Evolutionary conservation across 2,888 invertebrate species (phyloP).

Genomic region (Chrysolina haemoptera): DNA sequence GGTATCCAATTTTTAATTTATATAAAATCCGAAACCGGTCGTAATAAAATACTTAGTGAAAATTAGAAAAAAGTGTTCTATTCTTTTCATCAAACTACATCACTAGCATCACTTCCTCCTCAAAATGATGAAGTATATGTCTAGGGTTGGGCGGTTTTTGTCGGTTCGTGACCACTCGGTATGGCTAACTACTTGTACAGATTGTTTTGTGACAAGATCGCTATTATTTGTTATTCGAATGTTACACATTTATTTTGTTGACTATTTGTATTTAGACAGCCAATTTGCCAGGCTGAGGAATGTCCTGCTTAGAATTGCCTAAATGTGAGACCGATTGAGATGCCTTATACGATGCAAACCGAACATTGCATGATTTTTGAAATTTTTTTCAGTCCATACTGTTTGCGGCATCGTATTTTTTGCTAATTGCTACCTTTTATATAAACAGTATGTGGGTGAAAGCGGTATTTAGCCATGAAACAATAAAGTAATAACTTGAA

Average conservation of each 20-base stretch:
- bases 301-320: conserved; percentile 64
- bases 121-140: background rate
- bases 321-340: conserved; percentile 59
- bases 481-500: conserved; percentile 43
- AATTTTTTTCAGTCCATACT: conserved; percentile 60
- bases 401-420: conserved; percentile 50
- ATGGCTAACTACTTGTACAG: conserved; percentile 63
- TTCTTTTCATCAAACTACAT: no score
- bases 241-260: conserved; percentile 68
- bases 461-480: conserved; percentile 50
- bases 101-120: no score
- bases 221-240: conserved; percentile 66
- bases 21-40: no score
- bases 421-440: conserved; percentile 50
- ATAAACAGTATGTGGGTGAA: conserved; percentile 54
- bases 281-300: conserved; percentile 62
- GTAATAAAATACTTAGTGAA: no score
- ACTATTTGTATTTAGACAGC: conserved; percentile 64
- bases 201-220: conserved; percentile 65
- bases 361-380: conserved; percentile 27
- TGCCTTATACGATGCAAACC: conserved; percentile 61
- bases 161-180: conserved; percentile 28
- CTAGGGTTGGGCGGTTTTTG: background rate
- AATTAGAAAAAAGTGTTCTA: no score
- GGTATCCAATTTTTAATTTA: no score